Conservation (phyloP, 2,113 vertebrate genomes). For the Camarhynchus parvulus region DNA sequence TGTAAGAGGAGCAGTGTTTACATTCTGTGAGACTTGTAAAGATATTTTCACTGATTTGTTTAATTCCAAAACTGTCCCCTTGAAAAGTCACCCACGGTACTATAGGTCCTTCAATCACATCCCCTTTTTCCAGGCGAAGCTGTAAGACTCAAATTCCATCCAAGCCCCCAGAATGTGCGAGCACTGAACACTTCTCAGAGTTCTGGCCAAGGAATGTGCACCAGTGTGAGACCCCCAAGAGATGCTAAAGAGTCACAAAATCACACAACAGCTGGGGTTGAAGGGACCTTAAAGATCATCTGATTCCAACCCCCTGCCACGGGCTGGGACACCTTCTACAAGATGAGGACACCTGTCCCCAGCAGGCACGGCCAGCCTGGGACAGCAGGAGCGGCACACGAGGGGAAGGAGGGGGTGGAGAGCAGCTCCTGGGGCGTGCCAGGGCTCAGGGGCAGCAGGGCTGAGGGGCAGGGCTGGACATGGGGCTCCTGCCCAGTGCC, state of each 20-base stretch:
- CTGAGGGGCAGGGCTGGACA: too few species aligned
- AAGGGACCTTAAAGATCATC: not conserved
- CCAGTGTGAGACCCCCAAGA: fast-evolving
- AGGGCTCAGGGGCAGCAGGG: not conserved
- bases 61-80: not conserved
- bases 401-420: not conserved
- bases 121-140: not conserved
- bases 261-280: not conserved
- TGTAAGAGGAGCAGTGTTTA: not conserved
- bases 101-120: not conserved
- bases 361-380: not conserved
- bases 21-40: not conserved
- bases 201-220: not conserved
- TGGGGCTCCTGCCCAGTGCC: too few species aligned
- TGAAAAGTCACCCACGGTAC: not conserved
- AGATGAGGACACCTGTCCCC: not conserved
- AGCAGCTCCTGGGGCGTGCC: not conserved
- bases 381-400: not conserved
- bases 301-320: not conserved
- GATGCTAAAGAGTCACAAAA: not conserved
- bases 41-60: not conserved
- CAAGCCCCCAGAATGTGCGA: not conserved
- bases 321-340: not conserved
- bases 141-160: not conserved
- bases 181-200: not conserved